Base-by-base conservation (phyloP, 2,888 invertebrate genomes). In the Macaria liturata region DNA sequence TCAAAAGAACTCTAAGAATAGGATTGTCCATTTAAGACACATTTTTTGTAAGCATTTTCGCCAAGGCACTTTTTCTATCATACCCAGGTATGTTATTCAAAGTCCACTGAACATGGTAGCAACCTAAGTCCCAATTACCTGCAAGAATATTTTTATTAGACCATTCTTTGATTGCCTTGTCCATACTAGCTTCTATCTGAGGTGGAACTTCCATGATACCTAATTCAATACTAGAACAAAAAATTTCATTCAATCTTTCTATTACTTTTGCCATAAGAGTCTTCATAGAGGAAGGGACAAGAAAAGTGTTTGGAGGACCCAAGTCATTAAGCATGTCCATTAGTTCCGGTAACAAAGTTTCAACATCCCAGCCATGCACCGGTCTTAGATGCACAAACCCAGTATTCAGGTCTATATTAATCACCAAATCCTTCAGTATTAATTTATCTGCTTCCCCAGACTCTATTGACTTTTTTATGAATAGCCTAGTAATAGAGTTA, bases 51-150 rank as follows among this genome's bases (percentile, higher is more conserved):
- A 42, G 9, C n/a, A 42, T 1, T 42, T n/a, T 42, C 3, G 5
- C 42, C 8, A 8, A 42, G 4, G 42, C 49, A 67, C 49, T 8
- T 65, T 69, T 42, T 20, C 57, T 51, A 34, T 32, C 49, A 65
- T 67, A 68, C 4, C 4, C 42, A 4, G 9, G 6, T 1, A 8
- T 9, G 9, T 42, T 42, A 42, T 42, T 42, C 9, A 42, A 42
- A 8, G 2, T 1, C 42, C 42, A 42, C n/a, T 42, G 42, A 5
- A 42, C 42, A 42, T 4, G 4, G 9, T 42, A 42, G 9, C 42
- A 42, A n/a, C 42, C 42, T 4, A 42, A 3, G 34, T 37, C 2
- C 34, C 34, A 37, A 4, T 37, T 37, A 7, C 7, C 34, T 6
- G 34, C 7, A 37, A 37, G 7, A 37, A 6, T 7, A 37, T 37